Evolutionary conservation across 2,797 vertebrate species (phyloP).

Genomic region (Corythornis leucogaster): DNA sequence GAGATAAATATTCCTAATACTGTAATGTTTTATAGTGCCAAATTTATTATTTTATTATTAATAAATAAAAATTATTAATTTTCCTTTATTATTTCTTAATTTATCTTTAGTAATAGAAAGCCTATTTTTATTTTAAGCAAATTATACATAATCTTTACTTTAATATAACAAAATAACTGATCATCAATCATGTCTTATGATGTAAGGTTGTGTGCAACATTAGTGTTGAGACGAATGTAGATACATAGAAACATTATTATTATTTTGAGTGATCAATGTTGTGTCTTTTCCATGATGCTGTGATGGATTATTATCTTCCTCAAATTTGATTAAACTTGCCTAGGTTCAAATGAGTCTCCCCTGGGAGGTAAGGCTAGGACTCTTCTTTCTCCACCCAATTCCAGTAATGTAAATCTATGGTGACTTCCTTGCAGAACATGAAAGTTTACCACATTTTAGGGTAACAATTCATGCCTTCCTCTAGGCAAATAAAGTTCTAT

Average conservation of each 20-base stretch:
- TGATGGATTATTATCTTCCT: background rate
- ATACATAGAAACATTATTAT: background rate
- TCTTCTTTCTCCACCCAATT: background rate
- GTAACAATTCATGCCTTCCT: background rate
- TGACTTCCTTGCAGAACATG: background rate
- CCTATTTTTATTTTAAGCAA: background rate
- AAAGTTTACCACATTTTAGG: background rate
- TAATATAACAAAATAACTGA: background rate
- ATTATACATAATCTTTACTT: background rate
- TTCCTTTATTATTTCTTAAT: background rate
- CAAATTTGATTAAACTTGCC: background rate
- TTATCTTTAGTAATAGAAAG: background rate
- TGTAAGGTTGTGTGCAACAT: background rate
- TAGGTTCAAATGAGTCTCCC: background rate
- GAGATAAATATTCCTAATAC: background rate
- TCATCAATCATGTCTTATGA: background rate
- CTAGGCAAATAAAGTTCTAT: background rate
- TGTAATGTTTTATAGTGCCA: background rate
- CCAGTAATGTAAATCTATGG: background rate
- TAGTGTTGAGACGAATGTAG: background rate
- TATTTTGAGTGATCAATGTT: background rate
- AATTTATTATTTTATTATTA: no score
- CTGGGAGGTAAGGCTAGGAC: background rate
- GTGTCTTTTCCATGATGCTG: background rate
- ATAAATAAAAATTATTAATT: no score